These are phyloP conservation scores for Eurystomus gularis DNA, from an alignment of 2,113 vertebrate genomes.

Conservation along the genomic window DNA sequence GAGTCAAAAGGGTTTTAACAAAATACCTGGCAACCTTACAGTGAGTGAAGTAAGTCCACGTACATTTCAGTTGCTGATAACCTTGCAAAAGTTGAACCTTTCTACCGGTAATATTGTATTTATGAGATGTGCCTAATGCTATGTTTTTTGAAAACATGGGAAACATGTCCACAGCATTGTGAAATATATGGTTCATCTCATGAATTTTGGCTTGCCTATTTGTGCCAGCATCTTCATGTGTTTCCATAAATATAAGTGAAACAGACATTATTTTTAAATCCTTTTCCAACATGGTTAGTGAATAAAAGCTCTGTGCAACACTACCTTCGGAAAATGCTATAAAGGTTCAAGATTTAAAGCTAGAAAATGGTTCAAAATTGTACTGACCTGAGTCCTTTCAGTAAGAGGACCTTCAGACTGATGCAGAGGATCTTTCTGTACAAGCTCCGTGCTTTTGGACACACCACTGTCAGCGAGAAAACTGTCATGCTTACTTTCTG, in stretches of 20 bases:
- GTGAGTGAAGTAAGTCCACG: not conserved
- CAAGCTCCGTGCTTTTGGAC: not conserved
- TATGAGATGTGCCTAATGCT: not conserved
- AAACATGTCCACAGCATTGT: not conserved
- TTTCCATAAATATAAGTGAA: not conserved
- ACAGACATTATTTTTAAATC: not conserved
- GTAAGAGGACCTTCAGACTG: constrained; percentile 48
- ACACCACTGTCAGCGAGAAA: not conserved
- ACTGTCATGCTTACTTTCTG: constrained; percentile 32
- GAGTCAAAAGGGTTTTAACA: not conserved
- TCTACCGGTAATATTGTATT: not conserved
- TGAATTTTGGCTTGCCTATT: not conserved
- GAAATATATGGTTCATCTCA: not conserved
- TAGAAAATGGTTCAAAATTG: not conserved
- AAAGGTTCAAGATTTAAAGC: not conserved
- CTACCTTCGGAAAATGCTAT: not conserved
- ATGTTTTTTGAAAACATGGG: not conserved
- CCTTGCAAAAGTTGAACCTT: not conserved
- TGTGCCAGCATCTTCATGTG: not conserved
- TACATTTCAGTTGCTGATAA: not conserved
- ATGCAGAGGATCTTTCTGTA: constrained; percentile 27
- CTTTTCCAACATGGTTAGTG: not conserved
- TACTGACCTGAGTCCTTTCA: constrained; percentile 73
- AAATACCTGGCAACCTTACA: not conserved
- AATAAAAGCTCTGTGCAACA: not conserved